Percentiles rank a stretch among this genome's conserved stretches.
These are phyloP conservation scores for Lophochroa leadbeateri DNA, from an alignment of 2,113 vertebrate genomes.

Conservation along the genomic window DNA sequence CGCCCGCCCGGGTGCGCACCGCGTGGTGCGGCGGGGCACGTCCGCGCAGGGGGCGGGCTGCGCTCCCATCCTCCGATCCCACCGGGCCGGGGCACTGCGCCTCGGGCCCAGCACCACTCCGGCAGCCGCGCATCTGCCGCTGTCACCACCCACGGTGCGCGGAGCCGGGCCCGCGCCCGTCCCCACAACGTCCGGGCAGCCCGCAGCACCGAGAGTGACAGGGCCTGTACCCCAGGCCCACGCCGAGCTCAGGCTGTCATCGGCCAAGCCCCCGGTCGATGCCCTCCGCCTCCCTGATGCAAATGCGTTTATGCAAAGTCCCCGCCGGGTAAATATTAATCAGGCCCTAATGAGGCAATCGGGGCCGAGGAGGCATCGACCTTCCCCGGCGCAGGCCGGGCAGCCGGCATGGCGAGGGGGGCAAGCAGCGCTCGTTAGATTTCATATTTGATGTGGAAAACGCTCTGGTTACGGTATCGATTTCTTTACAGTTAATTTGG, in stretches of 20 bases:
- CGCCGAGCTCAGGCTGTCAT: not conserved
- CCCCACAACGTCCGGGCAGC: not conserved
- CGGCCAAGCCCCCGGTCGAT: not conserved
- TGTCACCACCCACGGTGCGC: not conserved
- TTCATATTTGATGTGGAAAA: constrained; percentile 51
- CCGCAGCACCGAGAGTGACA: not conserved
- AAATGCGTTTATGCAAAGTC: constrained; percentile 36
- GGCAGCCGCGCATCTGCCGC: not conserved
- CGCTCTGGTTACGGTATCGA: constrained; percentile 49
- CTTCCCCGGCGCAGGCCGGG: not conserved
- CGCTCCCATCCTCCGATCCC: not conserved
- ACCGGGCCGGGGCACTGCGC: not conserved
- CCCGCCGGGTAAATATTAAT: constrained; percentile 19
- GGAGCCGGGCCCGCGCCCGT: not conserved
- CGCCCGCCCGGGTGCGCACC: not conserved
- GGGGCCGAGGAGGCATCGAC: not conserved
- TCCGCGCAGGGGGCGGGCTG: not conserved
- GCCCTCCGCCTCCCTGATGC: not conserved
- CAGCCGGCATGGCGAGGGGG: not conserved
- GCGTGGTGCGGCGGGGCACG: not conserved
- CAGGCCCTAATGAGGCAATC: constrained; percentile 19
- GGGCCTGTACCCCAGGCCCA: not conserved
- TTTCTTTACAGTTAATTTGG: constrained; percentile 68
- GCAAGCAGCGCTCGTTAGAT: not conserved
- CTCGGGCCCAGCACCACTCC: not conserved